These are phyloP conservation scores for Rhorus exstirpatorius DNA, from an alignment of 2,888 invertebrate species.

Conservation along the genomic window DNA sequence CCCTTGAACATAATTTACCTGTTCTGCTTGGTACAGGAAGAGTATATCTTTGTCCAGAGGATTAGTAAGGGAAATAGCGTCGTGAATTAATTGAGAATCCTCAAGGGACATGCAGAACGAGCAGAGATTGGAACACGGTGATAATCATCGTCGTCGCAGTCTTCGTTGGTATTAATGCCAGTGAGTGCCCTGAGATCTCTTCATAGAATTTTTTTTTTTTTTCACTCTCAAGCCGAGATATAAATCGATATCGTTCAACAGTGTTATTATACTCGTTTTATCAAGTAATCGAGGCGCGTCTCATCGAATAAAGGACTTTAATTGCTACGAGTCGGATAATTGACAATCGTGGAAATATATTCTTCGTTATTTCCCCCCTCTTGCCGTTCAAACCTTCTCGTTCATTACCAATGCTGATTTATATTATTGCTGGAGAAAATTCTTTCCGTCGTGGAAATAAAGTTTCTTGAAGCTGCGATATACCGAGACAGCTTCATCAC, in stretches of 20 bases:
- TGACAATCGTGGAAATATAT: constrained; percentile 54
- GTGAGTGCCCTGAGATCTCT: constrained; percentile 17
- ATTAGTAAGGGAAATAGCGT: constrained; percentile 79
- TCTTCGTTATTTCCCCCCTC: constrained; percentile 16
- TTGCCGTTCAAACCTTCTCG: background rate
- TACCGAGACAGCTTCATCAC: constrained; percentile 24
- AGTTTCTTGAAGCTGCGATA: constrained; percentile 36
- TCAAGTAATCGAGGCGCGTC: constrained; percentile 64
- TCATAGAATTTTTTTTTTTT: constrained; percentile 13
- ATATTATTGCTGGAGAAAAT: constrained; percentile 45
- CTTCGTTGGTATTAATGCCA: background rate
- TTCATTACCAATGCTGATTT: constrained; percentile 64
- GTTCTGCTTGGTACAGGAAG: background rate
- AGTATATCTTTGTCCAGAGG: constrained; percentile 76
- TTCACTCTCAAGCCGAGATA: constrained; percentile 9
- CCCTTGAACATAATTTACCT: too few species aligned
- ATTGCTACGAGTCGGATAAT: constrained; percentile 51
- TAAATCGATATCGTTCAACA: constrained; percentile 51
- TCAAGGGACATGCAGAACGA: constrained; percentile 15
- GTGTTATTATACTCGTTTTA: constrained; percentile 49
- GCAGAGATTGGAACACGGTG: constrained; percentile 36
- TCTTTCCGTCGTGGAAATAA: constrained; percentile 13
- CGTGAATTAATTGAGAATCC: constrained; percentile 78
- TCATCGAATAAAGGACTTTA: constrained; percentile 62
- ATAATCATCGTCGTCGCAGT: constrained; percentile 67